These are phyloP conservation scores for Oryzaephilus surinamensis DNA, from an alignment of 1,140 invertebrate species.

Conservation along the genomic window DNA sequence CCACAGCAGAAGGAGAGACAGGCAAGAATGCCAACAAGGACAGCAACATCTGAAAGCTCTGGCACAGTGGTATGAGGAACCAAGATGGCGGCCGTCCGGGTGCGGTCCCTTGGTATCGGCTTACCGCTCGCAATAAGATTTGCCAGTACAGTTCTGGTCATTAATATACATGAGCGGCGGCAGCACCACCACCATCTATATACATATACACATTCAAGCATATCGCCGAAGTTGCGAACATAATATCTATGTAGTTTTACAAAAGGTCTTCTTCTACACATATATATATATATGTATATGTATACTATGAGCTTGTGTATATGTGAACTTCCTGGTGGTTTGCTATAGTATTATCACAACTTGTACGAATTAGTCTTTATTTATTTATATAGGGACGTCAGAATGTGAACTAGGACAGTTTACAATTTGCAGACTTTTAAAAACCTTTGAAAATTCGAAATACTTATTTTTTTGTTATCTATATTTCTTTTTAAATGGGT, in stretches of 20 bases:
- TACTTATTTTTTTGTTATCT: too few species aligned
- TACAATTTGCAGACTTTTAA: slow-evolving; percentile 9
- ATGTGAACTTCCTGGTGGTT: too few species aligned
- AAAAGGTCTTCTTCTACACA: too few species aligned
- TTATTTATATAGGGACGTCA: too few species aligned
- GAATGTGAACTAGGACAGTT: too few species aligned
- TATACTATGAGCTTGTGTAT: background rate
- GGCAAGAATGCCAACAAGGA: slow-evolving; percentile 2
- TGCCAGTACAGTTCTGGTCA: slow-evolving; percentile 32
- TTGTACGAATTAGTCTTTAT: too few species aligned
- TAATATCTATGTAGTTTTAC: background rate
- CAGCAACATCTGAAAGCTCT: slow-evolving; percentile 12
- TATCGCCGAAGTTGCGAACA: slow-evolving; percentile 5
- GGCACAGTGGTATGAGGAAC: slow-evolving; percentile 16
- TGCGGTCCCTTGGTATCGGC: slow-evolving; percentile 34
- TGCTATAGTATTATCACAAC: too few species aligned
- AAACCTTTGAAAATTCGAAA: too few species aligned
- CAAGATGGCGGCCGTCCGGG: slow-evolving; percentile 32
- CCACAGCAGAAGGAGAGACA: slow-evolving; percentile 7
- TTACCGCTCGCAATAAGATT: slow-evolving; percentile 36
- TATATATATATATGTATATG: background rate
- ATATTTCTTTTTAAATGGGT: too few species aligned
- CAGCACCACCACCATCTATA: slow-evolving; percentile 7
- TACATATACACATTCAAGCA: too few species aligned
- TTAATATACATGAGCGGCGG: slow-evolving; percentile 35